Conservation (phyloP, 2,888 invertebrate genomes). For the Merodon equestris region DNA sequence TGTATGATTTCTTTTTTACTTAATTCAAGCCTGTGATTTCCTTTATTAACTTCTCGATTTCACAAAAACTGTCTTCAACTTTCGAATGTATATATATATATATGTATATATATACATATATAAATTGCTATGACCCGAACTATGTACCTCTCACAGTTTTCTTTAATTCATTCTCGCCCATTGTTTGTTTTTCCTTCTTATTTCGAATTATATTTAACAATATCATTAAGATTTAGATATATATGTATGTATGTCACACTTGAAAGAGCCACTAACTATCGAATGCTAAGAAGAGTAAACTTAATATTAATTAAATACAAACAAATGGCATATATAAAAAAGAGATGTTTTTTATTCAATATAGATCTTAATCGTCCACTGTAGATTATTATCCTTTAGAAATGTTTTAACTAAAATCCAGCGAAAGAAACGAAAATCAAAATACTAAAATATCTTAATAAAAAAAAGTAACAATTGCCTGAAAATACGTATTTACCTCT, state of each 20-base stretch:
- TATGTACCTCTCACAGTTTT: conserved; percentile 5
- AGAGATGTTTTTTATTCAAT: too few relatives aligned
- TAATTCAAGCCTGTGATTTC: conserved; percentile 59
- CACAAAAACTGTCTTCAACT: conserved; percentile 53
- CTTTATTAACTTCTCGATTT: conserved; percentile 53
- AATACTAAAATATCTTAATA: too few relatives aligned
- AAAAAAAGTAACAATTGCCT: conserved; percentile 28
- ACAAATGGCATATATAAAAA: conserved; percentile 4
- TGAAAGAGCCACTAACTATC: conserved; percentile 31
- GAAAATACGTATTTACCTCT: conserved; percentile 22
- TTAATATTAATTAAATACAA: neutral
- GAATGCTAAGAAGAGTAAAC: conserved; percentile 18
- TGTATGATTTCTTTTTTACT: conserved; percentile 9
- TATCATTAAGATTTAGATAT: neutral
- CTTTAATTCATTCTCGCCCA: conserved; percentile 10
- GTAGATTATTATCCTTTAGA: conserved; percentile 57
- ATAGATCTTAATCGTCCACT: conserved; percentile 15
- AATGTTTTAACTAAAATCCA: conserved; percentile 22
- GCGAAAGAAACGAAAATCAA: conserved; percentile 13
- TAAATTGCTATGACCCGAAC: conserved; percentile 30
- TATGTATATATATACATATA: conserved; percentile 13
- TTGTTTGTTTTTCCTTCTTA: neutral
- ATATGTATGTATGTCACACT: too few relatives aligned
- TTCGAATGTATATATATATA: conserved; percentile 20
- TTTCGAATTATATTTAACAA: too few relatives aligned